These are phyloP conservation scores for Chrysochloris asiatica DNA, from an alignment of 2,113 vertebrate species.

Conservation along the genomic window DNA sequence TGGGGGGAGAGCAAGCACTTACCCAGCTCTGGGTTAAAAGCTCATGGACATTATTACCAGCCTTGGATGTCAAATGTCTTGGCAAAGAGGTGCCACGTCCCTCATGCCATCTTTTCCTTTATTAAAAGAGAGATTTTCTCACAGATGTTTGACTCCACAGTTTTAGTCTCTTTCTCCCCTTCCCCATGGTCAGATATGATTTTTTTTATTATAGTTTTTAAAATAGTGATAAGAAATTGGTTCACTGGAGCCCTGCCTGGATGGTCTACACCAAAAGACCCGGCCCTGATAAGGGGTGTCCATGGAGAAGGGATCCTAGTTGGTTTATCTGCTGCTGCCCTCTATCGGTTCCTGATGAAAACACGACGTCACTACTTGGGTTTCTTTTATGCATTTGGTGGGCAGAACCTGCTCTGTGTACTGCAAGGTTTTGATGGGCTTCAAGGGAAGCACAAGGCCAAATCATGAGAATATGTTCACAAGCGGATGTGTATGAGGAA, in stretches of 20 bases:
- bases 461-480: background rate
- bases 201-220: background rate
- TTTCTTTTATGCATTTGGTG: background rate
- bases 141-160: constrained; percentile 76
- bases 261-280: rapidly evolving
- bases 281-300: constrained; percentile 4
- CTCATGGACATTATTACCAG: constrained; percentile 85
- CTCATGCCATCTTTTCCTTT: constrained; percentile 84
- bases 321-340: constrained; percentile 83
- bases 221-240: background rate
- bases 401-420: background rate
- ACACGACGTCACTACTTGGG: background rate
- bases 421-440: background rate
- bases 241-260: background rate
- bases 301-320: background rate
- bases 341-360: constrained; percentile 77
- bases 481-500: background rate
- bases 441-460: background rate
- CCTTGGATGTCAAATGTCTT: constrained; percentile 88
- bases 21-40: constrained; percentile 82
- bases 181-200: constrained; percentile 37
- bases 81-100: constrained; percentile 84
- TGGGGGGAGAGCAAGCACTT: constrained; percentile 78
- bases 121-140: constrained; percentile 84
- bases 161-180: constrained; percentile 67